Conservation (phyloP, 2,888 invertebrate genomes). For the Eupithecia dodoneata region DNA sequence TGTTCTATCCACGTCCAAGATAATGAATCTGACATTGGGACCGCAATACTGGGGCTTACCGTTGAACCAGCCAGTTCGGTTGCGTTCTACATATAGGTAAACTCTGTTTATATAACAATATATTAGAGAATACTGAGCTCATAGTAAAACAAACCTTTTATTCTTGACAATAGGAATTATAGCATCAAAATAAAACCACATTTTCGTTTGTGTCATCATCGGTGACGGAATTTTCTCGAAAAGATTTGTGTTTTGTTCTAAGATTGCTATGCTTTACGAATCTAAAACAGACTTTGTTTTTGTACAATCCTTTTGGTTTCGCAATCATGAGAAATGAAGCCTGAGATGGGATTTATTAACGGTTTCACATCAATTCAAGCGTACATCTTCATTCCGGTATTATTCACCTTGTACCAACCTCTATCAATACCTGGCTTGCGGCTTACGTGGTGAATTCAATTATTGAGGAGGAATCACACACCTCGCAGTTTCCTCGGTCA, state of each 20-base stretch:
- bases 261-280: slow-evolving; percentile 5
- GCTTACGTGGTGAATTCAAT: slow-evolving; percentile 63
- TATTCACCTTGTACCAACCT: slow-evolving; percentile 13
- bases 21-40: slow-evolving; percentile 56
- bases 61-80: slow-evolving; percentile 37
- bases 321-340: not conserved
- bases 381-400: not conserved
- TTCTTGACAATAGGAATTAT: not conserved
- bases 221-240: slow-evolving; percentile 9
- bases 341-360: not conserved
- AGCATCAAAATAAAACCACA: not conserved
- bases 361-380: not conserved
- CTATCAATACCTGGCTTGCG: slow-evolving; percentile 49
- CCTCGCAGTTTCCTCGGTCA: slow-evolving; percentile 51
- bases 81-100: slow-evolving; percentile 12
- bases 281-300: slow-evolving; percentile 6
- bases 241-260: not conserved
- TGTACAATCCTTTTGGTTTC: not conserved
- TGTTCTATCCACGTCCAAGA: slow-evolving; percentile 50
- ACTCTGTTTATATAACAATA: slow-evolving; percentile 8
- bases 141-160: slow-evolving; percentile 18
- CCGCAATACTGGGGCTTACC: slow-evolving; percentile 51
- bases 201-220: slow-evolving; percentile 1
- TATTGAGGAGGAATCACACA: slow-evolving; percentile 57
- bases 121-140: not conserved